A percentile compares a stretch with the other conserved stretches of the same genome.
Conservation (phyloP, 2,113 vertebrate species). For the Noctilio leporinus region DNA sequence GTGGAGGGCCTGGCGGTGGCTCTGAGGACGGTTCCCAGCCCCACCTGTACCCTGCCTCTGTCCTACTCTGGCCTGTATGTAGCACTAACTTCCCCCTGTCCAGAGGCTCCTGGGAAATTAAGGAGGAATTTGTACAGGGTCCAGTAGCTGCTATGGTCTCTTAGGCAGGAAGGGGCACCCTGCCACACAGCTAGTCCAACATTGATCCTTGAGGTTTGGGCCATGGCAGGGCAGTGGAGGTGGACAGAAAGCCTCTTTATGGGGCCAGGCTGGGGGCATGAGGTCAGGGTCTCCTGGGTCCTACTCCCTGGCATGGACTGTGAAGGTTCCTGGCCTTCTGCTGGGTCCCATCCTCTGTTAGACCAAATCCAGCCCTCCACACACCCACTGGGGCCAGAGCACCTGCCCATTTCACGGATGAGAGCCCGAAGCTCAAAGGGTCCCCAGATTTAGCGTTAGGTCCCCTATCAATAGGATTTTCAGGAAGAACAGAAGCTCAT, state of each 20-base stretch:
- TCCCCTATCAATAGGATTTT: not conserved
- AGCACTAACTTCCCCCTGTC: conserved; percentile 19
- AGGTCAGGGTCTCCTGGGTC: not conserved
- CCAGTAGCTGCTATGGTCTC: not conserved
- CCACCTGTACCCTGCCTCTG: not conserved
- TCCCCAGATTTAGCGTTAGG: not conserved
- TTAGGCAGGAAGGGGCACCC: not conserved
- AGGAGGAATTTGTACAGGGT: not conserved
- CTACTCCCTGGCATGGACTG: not conserved
- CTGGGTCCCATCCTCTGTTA: not conserved
- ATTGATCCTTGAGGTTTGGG: not conserved
- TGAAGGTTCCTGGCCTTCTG: not conserved
- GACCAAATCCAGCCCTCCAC: not conserved
- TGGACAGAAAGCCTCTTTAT: not conserved
- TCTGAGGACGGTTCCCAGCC: not conserved
- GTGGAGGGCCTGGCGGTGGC: not conserved
- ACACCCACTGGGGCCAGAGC: not conserved
- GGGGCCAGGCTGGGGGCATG: too few relatives aligned
- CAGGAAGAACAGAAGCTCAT: not conserved
- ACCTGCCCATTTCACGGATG: not conserved
- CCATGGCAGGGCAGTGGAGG: not conserved
- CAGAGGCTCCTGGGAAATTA: not conserved
- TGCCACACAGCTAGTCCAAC: not conserved
- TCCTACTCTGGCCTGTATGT: conserved; percentile 1
- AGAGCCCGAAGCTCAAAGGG: not conserved